Evolutionary conservation across 2,888 invertebrate species (phyloP).

Genomic region (Lepidocyrtoides sp.): DNA sequence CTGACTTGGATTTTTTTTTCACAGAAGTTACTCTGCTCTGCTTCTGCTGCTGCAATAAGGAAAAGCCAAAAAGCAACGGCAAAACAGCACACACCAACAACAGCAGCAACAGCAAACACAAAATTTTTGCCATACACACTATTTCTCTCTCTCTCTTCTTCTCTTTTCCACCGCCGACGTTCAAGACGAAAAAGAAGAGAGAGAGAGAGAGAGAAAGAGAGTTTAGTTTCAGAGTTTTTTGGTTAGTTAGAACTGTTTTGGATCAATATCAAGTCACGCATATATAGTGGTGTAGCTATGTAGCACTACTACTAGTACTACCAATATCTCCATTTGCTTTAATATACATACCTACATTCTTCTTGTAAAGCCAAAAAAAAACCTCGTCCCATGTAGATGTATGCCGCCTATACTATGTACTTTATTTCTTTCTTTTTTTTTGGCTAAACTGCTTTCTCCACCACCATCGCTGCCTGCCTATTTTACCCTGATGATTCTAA

Average conservation of each 20-base stretch:
- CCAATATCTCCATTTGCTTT: constrained; percentile 12
- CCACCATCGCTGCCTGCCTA: constrained; percentile 1
- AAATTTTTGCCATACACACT: constrained; percentile 63
- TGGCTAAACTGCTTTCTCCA: constrained; percentile 43
- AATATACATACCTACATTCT: constrained; percentile 22
- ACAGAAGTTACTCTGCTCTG: constrained; percentile 7
- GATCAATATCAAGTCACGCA: constrained; percentile 81
- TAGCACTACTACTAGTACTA: neutral
- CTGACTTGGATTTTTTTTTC: constrained; percentile 43
- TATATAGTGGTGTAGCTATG: constrained; percentile 74
- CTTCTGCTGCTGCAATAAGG: constrained; percentile 43
- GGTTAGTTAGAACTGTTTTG: constrained; percentile 66
- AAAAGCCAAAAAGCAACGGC: constrained; percentile 60
- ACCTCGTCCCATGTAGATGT: constrained; percentile 29
- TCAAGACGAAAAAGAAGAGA: constrained; percentile 51
- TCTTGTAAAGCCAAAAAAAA: constrained; percentile 33
- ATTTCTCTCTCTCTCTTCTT: constrained; percentile 37
- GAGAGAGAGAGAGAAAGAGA: too few relatives aligned
- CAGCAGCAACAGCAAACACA: constrained; percentile 54
- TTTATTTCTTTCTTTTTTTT: constrained; percentile 32
- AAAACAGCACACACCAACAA: constrained; percentile 41
- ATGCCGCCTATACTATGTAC: constrained; percentile 24
- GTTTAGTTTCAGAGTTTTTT: constrained; percentile 52
- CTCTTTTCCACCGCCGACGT: constrained; percentile 18
- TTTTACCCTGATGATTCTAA: neutral